These are phyloP conservation scores for Trisateles emortualis DNA, from an alignment of 2,888 invertebrate genomes.

Conservation along the genomic window DNA sequence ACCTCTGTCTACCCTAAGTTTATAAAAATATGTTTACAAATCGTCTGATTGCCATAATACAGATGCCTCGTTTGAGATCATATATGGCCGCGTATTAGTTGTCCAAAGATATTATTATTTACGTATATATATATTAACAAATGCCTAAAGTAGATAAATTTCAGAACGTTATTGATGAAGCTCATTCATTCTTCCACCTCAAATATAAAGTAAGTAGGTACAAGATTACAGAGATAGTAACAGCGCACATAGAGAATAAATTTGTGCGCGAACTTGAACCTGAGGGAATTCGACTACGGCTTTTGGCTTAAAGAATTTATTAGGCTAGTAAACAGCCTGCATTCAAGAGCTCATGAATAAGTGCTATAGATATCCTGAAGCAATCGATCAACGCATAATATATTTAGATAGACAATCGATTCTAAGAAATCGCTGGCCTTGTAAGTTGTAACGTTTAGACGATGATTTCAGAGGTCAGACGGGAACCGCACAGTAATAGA, in stretches of 20 bases:
- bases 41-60: too few species aligned
- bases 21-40: too few species aligned
- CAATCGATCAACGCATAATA: not conserved
- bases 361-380: not conserved
- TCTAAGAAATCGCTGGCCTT: not conserved
- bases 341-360: constrained; percentile 7
- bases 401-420: not conserved
- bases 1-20: too few species aligned
- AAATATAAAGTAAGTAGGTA: constrained; percentile 26
- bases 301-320: constrained; percentile 24
- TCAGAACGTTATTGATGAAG: constrained; percentile 19
- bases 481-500: not conserved
- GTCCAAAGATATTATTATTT: too few species aligned
- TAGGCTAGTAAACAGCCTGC: constrained; percentile 16
- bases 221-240: constrained; percentile 31
- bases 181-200: constrained; percentile 32
- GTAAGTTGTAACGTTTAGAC: not conserved
- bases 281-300: constrained; percentile 32
- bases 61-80: too few species aligned
- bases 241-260: constrained; percentile 37
- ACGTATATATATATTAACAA: too few species aligned
- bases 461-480: not conserved
- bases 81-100: too few species aligned
- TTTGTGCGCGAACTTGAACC: constrained; percentile 37
- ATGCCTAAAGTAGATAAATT: too few species aligned